Percentiles rank a stretch among this genome's conserved stretches.
These are phyloP conservation scores for Chionoecetes opilio DNA, from an alignment of 1,140 invertebrate species.

Conservation along the genomic window DNA sequence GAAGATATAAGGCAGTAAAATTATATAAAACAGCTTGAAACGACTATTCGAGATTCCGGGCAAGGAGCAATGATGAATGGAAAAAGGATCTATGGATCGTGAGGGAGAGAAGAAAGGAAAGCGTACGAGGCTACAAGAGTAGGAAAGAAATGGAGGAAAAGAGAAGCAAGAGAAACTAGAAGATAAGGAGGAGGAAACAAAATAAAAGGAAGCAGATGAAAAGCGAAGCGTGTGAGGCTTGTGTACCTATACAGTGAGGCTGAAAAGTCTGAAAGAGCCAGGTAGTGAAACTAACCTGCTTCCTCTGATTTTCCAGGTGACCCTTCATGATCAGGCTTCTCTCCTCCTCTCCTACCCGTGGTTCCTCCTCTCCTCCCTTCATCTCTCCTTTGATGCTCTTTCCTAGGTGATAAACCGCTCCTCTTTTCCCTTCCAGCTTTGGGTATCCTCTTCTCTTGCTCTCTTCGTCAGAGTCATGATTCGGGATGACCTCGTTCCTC, in stretches of 20 bases:
- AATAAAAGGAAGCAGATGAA: background rate
- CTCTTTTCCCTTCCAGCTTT: background rate
- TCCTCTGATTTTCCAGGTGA: too few species aligned
- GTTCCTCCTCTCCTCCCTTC: background rate
- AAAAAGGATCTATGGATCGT: too few species aligned
- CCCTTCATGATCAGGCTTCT: too few species aligned
- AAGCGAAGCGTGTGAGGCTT: background rate
- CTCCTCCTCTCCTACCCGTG: too few species aligned
- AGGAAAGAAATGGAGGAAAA: background rate
- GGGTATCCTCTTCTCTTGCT: background rate
- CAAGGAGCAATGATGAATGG: too few species aligned
- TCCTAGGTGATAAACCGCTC: background rate
- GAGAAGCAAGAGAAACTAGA: background rate
- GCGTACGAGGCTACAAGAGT: background rate
- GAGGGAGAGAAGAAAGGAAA: background rate
- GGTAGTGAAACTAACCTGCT: too few species aligned
- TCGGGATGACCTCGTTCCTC: background rate
- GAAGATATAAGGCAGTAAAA: too few species aligned
- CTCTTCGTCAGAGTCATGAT: background rate
- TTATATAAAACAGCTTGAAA: too few species aligned
- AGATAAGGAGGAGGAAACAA: background rate
- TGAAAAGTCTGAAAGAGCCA: conserved; percentile 22
- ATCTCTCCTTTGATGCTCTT: background rate
- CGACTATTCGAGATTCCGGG: too few species aligned
- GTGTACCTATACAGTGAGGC: conserved; percentile 34